Percentiles rank a stretch among this genome's conserved stretches.
Conservation (phyloP, 2,888 invertebrate genomes). For the Didymodactylos carnosus region DNA sequence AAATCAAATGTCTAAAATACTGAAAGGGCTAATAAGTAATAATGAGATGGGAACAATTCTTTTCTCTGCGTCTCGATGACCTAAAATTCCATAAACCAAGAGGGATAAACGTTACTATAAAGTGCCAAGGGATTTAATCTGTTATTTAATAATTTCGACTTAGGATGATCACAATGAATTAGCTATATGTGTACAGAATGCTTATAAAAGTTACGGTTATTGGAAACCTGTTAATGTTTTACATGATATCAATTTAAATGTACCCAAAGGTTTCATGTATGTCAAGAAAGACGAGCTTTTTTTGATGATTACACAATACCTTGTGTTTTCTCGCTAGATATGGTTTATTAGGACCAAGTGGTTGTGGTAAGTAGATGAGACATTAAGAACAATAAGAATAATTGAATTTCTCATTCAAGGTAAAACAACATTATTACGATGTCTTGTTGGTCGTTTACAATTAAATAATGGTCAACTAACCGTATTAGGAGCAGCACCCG, state of each 20-base stretch:
- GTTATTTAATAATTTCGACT: too few relatives aligned
- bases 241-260: slow-evolving; percentile 65
- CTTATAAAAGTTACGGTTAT: background rate
- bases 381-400: too few relatives aligned
- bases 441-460: slow-evolving; percentile 67
- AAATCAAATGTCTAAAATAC: too few relatives aligned
- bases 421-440: slow-evolving; percentile 62
- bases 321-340: background rate
- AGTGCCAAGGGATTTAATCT: too few relatives aligned
- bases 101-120: too few relatives aligned
- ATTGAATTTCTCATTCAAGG: too few relatives aligned
- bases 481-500: slow-evolving; percentile 72
- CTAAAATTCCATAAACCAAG: too few relatives aligned
- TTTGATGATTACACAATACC: background rate
- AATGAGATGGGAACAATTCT: too few relatives aligned
- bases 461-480: slow-evolving; percentile 67
- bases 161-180: background rate
- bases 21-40: too few relatives aligned
- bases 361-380: slow-evolving; percentile 43
- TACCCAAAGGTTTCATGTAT: slow-evolving; percentile 81
- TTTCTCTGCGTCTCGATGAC: too few relatives aligned
- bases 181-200: background rate
- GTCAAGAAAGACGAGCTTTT: slow-evolving; percentile 32
- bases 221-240: background rate
- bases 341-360: background rate